These are phyloP conservation scores for Sinosuthora webbiana DNA, from an alignment of 2,113 vertebrate species.

Conservation along the genomic window DNA sequence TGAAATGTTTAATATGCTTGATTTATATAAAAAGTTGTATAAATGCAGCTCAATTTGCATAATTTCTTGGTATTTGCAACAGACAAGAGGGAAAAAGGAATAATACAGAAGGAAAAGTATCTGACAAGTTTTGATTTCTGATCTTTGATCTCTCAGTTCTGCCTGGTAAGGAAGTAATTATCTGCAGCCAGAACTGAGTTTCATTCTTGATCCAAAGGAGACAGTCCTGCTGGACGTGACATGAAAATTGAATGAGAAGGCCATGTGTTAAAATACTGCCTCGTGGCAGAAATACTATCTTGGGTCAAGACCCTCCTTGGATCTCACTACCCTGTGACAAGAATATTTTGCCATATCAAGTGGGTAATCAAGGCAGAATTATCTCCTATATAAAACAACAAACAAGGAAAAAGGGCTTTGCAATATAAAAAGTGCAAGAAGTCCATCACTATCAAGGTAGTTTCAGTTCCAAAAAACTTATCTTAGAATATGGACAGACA, in stretches of 20 bases:
- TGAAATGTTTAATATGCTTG: neutral
- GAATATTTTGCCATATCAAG: conserved; percentile 30
- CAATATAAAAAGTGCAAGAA: neutral
- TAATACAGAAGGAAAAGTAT: neutral
- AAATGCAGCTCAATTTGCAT: neutral
- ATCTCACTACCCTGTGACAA: neutral
- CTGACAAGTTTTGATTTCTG: conserved; percentile 5
- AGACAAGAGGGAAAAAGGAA: neutral
- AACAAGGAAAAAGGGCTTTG: neutral
- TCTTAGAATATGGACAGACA: neutral
- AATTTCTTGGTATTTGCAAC: neutral
- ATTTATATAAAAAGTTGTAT: neutral
- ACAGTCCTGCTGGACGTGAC: neutral
- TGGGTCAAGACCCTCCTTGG: neutral
- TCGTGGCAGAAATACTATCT: neutral
- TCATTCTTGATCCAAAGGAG: neutral
- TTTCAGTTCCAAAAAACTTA: neutral
- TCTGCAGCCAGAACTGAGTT: conserved; percentile 23
- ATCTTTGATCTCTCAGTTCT: neutral
- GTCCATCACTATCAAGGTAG: neutral
- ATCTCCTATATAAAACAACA: conserved; percentile 21
- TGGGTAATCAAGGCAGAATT: neutral
- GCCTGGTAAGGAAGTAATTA: conserved; percentile 50
- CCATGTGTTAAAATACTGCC: neutral
- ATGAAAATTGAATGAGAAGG: conserved; percentile 15